phyloP scores from a whole-genome alignment of 2,888 invertebrate genomes.

The Lordiphosa fenestrarum region DNA sequence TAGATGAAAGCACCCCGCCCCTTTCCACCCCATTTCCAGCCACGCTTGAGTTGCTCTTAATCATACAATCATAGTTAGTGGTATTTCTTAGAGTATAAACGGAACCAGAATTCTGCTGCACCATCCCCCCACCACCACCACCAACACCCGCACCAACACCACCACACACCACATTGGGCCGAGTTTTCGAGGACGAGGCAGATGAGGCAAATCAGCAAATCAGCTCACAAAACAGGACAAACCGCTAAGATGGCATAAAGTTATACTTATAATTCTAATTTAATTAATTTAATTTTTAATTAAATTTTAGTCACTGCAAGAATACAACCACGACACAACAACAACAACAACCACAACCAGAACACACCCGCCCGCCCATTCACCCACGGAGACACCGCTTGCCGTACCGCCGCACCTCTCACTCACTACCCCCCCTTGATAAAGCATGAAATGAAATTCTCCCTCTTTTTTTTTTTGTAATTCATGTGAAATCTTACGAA shows the following conservation, averaged over 20 bases:
- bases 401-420: background rate
- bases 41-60: slow-evolving; percentile 37
- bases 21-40: slow-evolving; percentile 16
- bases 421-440: slow-evolving; percentile 1
- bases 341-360: slow-evolving; percentile 1
- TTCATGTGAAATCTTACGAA: slow-evolving; percentile 29
- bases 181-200: slow-evolving; percentile 8
- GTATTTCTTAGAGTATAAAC: slow-evolving; percentile 64
- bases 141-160: slow-evolving; percentile 1
- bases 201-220: slow-evolving; percentile 16
- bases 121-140: slow-evolving; percentile 6
- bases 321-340: slow-evolving; percentile 5
- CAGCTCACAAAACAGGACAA: slow-evolving; percentile 55
- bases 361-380: slow-evolving; percentile 7
- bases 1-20: slow-evolving; percentile 27
- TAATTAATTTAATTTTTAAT: slow-evolving; percentile 52
- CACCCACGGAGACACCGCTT: background rate
- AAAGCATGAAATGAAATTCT: slow-evolving; percentile 9
- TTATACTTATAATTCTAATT: slow-evolving; percentile 64
- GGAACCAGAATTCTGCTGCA: slow-evolving; percentile 25
- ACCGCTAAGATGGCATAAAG: slow-evolving; percentile 74
- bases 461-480: slow-evolving; percentile 32
- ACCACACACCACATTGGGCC: slow-evolving; percentile 5
- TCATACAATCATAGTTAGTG: slow-evolving; percentile 57
- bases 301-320: slow-evolving; percentile 46